phyloP scores from a whole-genome alignment of 2,888 invertebrate genomes.

The Ichneumoninae sp. region DNA sequence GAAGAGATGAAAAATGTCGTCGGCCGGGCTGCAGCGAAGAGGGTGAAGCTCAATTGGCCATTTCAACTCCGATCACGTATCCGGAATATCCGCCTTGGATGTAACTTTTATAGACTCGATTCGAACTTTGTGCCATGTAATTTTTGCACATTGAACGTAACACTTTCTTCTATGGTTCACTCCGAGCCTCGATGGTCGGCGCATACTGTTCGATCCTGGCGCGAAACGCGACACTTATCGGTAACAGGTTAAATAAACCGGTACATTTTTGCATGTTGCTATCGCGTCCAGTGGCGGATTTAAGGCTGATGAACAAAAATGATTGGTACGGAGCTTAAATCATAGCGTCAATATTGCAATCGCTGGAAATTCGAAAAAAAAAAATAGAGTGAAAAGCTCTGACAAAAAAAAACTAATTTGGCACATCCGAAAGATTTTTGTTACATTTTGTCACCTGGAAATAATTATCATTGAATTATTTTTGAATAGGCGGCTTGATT shows the following conservation, averaged over 20 bases:
- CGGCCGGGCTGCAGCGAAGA: background rate
- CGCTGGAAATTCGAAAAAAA: background rate
- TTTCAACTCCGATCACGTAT: conserved; percentile 59
- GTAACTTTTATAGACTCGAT: conserved; percentile 60
- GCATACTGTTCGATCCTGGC: background rate
- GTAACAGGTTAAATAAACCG: background rate
- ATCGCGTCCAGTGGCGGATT: background rate
- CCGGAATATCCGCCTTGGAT: conserved; percentile 57
- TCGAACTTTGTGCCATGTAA: conserved; percentile 57
- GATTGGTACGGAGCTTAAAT: background rate
- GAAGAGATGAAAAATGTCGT: conserved; percentile 44
- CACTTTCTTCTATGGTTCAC: conserved; percentile 46
- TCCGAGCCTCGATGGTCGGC: conserved; percentile 9
- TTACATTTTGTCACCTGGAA: background rate
- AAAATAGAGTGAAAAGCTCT: background rate
- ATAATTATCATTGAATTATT: background rate
- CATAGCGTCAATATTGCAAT: background rate
- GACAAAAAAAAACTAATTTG: background rate
- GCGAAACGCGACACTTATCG: background rate
- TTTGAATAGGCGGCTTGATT: background rate
- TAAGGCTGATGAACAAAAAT: background rate
- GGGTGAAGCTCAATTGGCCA: conserved; percentile 23
- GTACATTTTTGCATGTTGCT: background rate
- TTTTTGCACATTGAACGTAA: conserved; percentile 45
- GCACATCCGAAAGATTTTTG: background rate